Base-by-base conservation (phyloP, 37 sponge, comb jelly and placozoan genomes). In the Oscarella lobularis region DNA sequence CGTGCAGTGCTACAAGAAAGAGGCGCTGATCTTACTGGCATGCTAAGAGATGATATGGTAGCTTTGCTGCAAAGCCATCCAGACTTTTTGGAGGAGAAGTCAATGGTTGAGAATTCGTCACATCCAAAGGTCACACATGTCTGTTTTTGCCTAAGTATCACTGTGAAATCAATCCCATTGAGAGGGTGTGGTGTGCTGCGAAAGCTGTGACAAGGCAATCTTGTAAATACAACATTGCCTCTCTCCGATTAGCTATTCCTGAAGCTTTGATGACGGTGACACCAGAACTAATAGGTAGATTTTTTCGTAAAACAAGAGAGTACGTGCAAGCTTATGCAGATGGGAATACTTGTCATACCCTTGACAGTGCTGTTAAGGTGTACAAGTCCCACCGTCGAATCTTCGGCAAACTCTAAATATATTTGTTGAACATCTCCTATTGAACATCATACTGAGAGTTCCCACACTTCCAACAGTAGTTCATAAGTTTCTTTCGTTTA, bases 151-250 rank as follows among this genome's bases (percentile, higher is more conserved):
- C 83, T 1, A 82, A 77, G 39, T 83, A 78, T 39, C 83, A 83
- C 31, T 83, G 83, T 36, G 68, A 83, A 34, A 33, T 84, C 2
- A 84, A 80, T 40, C 76, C 80, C 6, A 84, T 80, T n/a, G 80
- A 84, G 41, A 39, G 76, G 29, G 77, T 78, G 41, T 84, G 80
- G 84, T 67, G 41, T 14, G 76, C 78, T 33, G 80, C 76, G 14
- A 79, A 84, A 38, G 41, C 39, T 32, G 74, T 40, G 36, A 71
- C 73, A 39, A 38, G 79, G n/a, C 79, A 75, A 33, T 37, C 76
- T 34, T 65, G 40, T 31, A 78, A 78, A 74, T 78, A 83, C 35
- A 68, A 73, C 3, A 77, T 82, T 2, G 20, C 60, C 20, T 9
- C 14, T 27, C 20, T 48, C 9, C 60, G 60, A 48, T 27, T 27